A percentile compares a stretch with the other conserved stretches of the same genome.
Evolutionary conservation across 2,797 vertebrate species (phyloP).

Genomic region (Novumbra hubbsi): DNA sequence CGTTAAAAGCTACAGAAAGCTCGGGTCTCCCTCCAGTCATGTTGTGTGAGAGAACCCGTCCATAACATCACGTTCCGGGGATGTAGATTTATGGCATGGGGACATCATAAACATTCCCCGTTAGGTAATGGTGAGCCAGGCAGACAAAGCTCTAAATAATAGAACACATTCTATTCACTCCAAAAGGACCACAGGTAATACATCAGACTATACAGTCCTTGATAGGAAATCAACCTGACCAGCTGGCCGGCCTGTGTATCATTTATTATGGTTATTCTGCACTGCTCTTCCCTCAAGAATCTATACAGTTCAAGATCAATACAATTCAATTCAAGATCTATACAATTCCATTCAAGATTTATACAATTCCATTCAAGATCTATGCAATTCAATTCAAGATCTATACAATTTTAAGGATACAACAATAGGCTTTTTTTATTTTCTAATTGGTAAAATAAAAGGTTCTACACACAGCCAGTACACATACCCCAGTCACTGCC

Average conservation of each 20-base stretch:
- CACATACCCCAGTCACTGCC: neutral
- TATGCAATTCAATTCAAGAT: no score
- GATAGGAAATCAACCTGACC: slow-evolving; percentile 10
- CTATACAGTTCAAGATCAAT: no score
- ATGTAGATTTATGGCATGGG: slow-evolving; percentile 30
- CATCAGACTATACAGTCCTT: slow-evolving; percentile 5
- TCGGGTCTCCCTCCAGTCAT: slow-evolving; percentile 21
- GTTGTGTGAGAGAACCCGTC: slow-evolving; percentile 19
- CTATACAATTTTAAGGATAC: neutral
- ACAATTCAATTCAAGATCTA: no score
- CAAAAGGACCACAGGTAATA: neutral
- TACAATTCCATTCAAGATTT: no score
- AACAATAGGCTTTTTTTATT: neutral
- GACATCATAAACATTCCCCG: slow-evolving; percentile 30
- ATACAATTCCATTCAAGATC: no score
- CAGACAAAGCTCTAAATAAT: slow-evolving; percentile 5
- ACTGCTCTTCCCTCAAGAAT: neutral
- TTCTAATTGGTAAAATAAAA: neutral
- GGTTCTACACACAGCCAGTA: neutral
- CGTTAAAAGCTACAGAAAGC: slow-evolving; percentile 30
- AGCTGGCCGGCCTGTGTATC: neutral
- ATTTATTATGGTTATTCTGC: neutral
- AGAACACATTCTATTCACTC: slow-evolving; percentile 11
- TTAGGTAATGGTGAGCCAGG: slow-evolving; percentile 14
- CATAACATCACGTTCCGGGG: slow-evolving; percentile 18